phyloP scores from a whole-genome alignment of 2,797 vertebrate genomes.

The Strix occidentalis region DNA sequence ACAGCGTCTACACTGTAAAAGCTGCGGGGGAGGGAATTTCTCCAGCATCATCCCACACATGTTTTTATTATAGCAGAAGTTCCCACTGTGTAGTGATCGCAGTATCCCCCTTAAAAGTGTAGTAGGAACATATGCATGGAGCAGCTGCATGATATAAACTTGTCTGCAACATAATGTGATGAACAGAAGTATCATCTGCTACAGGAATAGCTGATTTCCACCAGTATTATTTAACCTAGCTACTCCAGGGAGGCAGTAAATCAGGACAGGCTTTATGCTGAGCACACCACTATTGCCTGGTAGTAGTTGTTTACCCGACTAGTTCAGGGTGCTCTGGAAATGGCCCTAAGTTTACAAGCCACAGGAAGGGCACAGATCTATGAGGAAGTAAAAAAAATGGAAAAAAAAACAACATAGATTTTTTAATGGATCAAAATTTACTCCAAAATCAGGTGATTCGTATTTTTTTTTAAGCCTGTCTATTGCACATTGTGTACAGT shows the following conservation, averaged over 20 bases:
- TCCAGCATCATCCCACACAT: constrained; percentile 50
- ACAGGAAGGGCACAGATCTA: neutral
- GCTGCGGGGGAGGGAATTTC: constrained; percentile 51
- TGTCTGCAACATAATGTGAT: constrained; percentile 29
- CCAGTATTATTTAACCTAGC: constrained; percentile 49
- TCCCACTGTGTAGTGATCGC: neutral
- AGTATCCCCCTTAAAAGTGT: constrained; percentile 31
- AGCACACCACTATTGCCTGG: neutral
- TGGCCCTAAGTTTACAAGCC: neutral
- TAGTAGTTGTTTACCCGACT: neutral
- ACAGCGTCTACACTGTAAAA: constrained; percentile 13
- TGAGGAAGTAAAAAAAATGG: neutral
- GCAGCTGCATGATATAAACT: constrained; percentile 55
- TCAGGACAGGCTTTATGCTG: constrained; percentile 22
- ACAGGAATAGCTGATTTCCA: constrained; percentile 41
- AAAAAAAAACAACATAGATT: neutral
- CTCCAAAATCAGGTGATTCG: neutral
- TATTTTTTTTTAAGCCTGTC: neutral
- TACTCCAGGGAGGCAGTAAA: constrained; percentile 1
- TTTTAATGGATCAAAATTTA: neutral
- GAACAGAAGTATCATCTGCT: constrained; percentile 58
- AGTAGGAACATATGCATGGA: constrained; percentile 50
- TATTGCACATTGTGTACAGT: neutral
- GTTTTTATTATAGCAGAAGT: constrained; percentile 63
- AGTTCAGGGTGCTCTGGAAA: neutral